Percentiles rank a stretch among this genome's conserved stretches.
phyloP scores from a whole-genome alignment of 53 echinoderm and acorn worm species.

The Echinarachnius parma region DNA sequence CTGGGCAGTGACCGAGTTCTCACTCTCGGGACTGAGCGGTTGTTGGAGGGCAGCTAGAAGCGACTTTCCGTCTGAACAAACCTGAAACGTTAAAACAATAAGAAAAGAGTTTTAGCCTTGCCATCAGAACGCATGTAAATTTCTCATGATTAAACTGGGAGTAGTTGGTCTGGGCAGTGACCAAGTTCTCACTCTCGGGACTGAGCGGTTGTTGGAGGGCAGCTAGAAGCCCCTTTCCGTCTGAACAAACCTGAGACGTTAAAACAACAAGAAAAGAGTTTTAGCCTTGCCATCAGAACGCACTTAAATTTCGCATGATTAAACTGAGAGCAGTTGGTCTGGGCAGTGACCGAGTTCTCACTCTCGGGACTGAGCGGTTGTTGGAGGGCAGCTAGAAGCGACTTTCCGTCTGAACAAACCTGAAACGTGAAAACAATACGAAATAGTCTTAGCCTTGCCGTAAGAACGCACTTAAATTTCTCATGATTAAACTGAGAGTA shows the following conservation, averaged over 20 bases:
- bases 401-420: constrained; percentile 91
- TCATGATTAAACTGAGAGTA: constrained; percentile 91
- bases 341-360: constrained; percentile 92
- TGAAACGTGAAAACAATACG: too few species aligned
- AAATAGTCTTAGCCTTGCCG: too few species aligned
- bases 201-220: constrained; percentile 96
- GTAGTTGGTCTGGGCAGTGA: constrained; percentile 96
- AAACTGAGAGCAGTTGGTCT: constrained; percentile 92
- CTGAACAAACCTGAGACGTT: constrained; percentile 80
- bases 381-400: constrained; percentile 82
- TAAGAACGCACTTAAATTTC: too few species aligned
- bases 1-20: constrained; percentile 95
- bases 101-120: too few species aligned
- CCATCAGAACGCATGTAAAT: too few species aligned
- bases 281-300: too few species aligned
- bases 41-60: constrained; percentile 90
- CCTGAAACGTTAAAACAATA: too few species aligned
- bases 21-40: constrained; percentile 90
- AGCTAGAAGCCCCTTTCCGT: constrained; percentile 83
- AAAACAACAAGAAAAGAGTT: too few species aligned
- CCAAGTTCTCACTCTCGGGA: constrained; percentile 90
- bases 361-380: constrained; percentile 94
- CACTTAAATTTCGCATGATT: too few species aligned
- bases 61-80: constrained; percentile 86
- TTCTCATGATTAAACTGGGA: too few species aligned